Conservation (phyloP, 2,888 invertebrate species). For the Lacanobia oleracea region DNA sequence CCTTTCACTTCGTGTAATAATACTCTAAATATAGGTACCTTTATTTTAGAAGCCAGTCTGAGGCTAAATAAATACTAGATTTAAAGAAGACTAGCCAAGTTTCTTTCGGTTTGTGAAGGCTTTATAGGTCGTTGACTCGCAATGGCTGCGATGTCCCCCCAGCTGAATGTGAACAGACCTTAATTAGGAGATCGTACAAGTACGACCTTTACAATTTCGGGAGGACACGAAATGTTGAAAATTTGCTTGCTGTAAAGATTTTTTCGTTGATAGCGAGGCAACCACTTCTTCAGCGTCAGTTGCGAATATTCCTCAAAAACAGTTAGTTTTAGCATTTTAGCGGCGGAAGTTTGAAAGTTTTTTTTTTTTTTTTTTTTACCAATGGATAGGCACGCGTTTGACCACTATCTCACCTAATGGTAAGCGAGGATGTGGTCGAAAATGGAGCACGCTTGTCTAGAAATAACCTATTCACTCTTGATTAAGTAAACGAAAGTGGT, state of each 20-base stretch:
- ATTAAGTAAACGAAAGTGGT: too few relatives aligned
- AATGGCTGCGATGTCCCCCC: slow-evolving; percentile 12
- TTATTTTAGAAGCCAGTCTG: slow-evolving; percentile 31
- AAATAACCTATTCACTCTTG: too few relatives aligned
- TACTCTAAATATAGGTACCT: slow-evolving; percentile 37
- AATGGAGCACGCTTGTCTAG: too few relatives aligned
- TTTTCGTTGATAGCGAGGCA: slow-evolving; percentile 13
- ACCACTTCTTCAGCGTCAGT: background rate
- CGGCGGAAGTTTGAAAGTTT: background rate
- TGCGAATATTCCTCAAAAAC: slow-evolving; percentile 3
- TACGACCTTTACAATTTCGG: slow-evolving; percentile 44
- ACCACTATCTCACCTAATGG: too few relatives aligned
- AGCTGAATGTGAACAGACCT: slow-evolving; percentile 32
- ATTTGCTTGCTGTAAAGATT: slow-evolving; percentile 36
- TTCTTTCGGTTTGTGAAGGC: slow-evolving; percentile 25
- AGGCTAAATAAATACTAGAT: slow-evolving; percentile 37
- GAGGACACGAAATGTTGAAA: slow-evolving; percentile 30
- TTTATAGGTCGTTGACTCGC: slow-evolving; percentile 51
- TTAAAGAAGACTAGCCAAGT: slow-evolving; percentile 35
- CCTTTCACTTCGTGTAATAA: slow-evolving; percentile 43
- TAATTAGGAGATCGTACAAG: slow-evolving; percentile 50
- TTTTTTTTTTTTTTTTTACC: too few relatives aligned
- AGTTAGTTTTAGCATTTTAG: background rate
- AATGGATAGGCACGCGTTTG: too few relatives aligned
- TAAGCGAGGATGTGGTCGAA: too few relatives aligned